These are phyloP conservation scores for Nothoprocta pentlandii DNA, from an alignment of 2,113 vertebrate genomes.

Conservation along the genomic window DNA sequence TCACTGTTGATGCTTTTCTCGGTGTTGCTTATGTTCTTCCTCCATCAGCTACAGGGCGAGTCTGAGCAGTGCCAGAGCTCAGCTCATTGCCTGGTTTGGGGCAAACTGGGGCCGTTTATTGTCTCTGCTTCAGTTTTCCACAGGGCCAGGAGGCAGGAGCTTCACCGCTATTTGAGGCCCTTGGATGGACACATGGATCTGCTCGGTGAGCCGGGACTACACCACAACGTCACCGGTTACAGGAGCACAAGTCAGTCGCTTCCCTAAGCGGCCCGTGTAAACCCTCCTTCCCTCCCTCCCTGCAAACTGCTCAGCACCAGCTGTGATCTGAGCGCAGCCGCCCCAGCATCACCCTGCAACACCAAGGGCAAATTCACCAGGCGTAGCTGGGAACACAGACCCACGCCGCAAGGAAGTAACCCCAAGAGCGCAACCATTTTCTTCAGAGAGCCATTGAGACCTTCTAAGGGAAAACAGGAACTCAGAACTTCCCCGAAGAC, in stretches of 20 bases:
- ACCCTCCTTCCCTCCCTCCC: background rate
- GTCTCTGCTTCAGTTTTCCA: background rate
- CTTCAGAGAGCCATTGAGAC: background rate
- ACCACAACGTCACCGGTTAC: background rate
- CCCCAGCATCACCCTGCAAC: background rate
- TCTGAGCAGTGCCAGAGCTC: background rate
- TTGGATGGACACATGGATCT: background rate
- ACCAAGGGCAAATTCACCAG: background rate
- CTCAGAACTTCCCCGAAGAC: slow-evolving; percentile 16
- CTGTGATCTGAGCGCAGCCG: background rate
- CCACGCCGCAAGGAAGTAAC: background rate
- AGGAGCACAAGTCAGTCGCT: background rate
- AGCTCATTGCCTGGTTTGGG: background rate
- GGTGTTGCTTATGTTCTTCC: background rate
- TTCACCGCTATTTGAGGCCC: background rate
- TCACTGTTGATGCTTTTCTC: background rate
- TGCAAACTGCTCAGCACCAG: background rate
- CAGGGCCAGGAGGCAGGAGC: background rate
- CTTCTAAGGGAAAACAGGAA: background rate
- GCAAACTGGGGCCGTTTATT: background rate
- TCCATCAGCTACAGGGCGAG: background rate
- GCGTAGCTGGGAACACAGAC: background rate
- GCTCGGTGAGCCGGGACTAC: background rate
- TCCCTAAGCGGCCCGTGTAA: background rate
- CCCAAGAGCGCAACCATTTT: background rate